Evolutionary conservation across 2,888 invertebrate species (phyloP).

Genomic region (Sphaerophoria taeniata): DNA sequence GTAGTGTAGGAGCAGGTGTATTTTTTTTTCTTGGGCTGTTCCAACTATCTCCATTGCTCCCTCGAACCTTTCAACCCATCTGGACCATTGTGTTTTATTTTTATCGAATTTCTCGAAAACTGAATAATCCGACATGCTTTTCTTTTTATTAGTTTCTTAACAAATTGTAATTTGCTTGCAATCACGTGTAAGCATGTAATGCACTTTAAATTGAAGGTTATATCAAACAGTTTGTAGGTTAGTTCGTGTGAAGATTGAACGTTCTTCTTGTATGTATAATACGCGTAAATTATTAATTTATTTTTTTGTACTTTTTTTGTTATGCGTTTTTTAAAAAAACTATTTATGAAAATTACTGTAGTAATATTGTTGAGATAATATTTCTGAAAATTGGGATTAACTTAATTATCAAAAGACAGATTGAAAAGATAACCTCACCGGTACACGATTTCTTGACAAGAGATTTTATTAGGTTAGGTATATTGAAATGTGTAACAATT

Average conservation of each 20-base stretch:
- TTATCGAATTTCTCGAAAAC: constrained; percentile 27
- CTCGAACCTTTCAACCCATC: constrained; percentile 32
- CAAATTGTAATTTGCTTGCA: not conserved
- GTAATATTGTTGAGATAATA: too few species aligned
- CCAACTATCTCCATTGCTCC: constrained; percentile 35
- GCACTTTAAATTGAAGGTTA: constrained; percentile 11
- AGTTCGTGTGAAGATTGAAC: not conserved
- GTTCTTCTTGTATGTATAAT: constrained; percentile 8
- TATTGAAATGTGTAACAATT: too few species aligned
- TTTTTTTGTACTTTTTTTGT: constrained; percentile 1
- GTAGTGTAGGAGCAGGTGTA: constrained; percentile 24
- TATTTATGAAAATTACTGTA: not conserved
- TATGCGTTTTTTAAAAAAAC: not conserved
- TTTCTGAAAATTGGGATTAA: too few species aligned
- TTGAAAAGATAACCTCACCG: too few species aligned
- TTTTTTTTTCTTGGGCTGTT: constrained; percentile 16
- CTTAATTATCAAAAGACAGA: too few species aligned
- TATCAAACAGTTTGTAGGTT: not conserved
- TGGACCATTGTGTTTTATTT: constrained; percentile 36
- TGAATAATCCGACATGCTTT: constrained; percentile 1
- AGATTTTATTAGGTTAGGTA: too few species aligned
- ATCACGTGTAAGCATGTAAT: not conserved
- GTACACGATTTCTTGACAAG: too few species aligned
- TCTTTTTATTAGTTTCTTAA: not conserved
- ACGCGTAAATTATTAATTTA: not conserved